A percentile compares a stretch with the other conserved stretches of the same genome.
Evolutionary conservation across 2,797 vertebrate species (phyloP).

Genomic region (Myotis daubentonii): DNA sequence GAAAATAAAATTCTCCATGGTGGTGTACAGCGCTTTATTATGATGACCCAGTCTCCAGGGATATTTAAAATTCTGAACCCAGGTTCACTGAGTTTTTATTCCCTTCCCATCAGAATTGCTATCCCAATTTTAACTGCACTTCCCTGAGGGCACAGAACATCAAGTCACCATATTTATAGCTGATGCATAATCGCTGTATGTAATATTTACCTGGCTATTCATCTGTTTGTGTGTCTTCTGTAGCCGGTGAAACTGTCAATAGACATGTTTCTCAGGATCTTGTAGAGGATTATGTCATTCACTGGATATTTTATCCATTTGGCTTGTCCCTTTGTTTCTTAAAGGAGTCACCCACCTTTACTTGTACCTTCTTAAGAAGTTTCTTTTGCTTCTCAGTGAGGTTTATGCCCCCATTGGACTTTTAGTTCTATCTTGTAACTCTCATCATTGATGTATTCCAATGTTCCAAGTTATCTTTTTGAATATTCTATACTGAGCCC

Average conservation of each 20-base stretch:
- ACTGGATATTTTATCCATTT: background rate
- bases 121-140: conserved; percentile 51
- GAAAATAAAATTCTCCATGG: conserved; percentile 38
- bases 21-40: conserved; percentile 31
- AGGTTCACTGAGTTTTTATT: conserved; percentile 61
- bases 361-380: background rate
- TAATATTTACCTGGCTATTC: conserved; percentile 74
- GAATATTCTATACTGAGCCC: background rate
- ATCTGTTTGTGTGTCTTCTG: conserved; percentile 62
- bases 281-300: background rate
- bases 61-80: conserved; percentile 65
- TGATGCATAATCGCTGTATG: conserved; percentile 69
- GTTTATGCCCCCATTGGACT: background rate
- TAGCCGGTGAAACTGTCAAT: conserved; percentile 36
- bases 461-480: background rate
- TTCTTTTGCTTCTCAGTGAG: background rate
- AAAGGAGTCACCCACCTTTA: background rate
- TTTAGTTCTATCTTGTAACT: conserved; percentile 41
- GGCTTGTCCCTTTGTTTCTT: background rate
- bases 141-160: conserved; percentile 59
- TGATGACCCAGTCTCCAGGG: background rate
- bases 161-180: conserved; percentile 74
- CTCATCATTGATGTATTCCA: background rate
- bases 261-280: conserved; percentile 23
- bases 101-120: conserved; percentile 63